Evolutionary conservation across 2,888 invertebrate species (phyloP), one percentile per base, ranked within the genome.

Genomic region (Hyposoter didymator): DNA sequence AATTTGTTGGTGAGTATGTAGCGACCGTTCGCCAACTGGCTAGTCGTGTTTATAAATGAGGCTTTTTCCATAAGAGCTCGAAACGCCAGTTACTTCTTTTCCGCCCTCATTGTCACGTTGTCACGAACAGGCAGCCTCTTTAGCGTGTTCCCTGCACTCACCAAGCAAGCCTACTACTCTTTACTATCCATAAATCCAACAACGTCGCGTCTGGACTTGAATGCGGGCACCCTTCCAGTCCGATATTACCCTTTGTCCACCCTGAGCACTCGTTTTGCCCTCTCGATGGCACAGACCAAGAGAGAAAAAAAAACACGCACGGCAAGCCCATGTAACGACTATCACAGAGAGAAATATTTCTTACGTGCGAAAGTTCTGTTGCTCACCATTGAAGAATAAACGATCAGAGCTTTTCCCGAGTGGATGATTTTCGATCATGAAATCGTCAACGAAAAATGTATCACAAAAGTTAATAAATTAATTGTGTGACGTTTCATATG

Each of bases 111-210:
- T 91, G 92, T 92, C 91, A 89, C 89, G 89, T 91, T 92, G 91
- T 92, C 92, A 91, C 90, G 89, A 89, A 83, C 92, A 92, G 91
- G 90, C 89, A 88, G 28, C 79, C 82, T 83, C 74, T 84, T 83
- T 85, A 80, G 76, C 76, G 73, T 87, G 80, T 87, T 69, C 62
- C 74, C 72, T 64, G 78, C 81, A 79, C 81, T 81, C 84, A 78
- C 43, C 62, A 19, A 47, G 87, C 85, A 88, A 79, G 87, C 87
- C 89, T 88, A 80, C 89, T 89, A 87, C 90, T 90, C 90, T 91
- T 92, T 90, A 91, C 92, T 91, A 93, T 93, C 92, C 91, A 91
- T 91, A 93, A 92, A 92, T 93, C 90, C 92, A 90, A 90, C 91
- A 92, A 92, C 91, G 92, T 91, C 90, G 89, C 89, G 89, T 90